Percentiles rank a stretch among this genome's conserved stretches.
These are phyloP conservation scores for Neosilurus hyrtlii DNA, from an alignment of 2,797 vertebrate genomes.

Conservation along the genomic window DNA sequence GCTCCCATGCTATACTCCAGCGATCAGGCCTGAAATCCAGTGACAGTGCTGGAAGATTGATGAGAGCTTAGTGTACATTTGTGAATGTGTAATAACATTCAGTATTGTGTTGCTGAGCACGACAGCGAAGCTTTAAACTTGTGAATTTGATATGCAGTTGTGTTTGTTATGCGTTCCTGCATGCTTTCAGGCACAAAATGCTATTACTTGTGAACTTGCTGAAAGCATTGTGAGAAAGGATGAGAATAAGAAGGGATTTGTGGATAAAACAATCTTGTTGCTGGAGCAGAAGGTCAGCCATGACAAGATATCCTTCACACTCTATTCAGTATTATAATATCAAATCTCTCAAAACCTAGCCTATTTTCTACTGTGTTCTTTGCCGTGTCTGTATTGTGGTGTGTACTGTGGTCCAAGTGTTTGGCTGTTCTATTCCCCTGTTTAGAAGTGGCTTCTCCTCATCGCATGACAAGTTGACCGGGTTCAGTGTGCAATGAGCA, in stretches of 20 bases:
- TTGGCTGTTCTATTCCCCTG: constrained; percentile 31
- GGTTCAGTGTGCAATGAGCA: constrained; percentile 16
- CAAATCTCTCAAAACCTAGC: constrained; percentile 27
- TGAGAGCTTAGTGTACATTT: constrained; percentile 2
- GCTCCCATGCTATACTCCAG: constrained; percentile 1
- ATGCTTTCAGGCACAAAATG: not conserved
- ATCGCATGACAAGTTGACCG: constrained; percentile 40
- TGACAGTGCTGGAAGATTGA: not conserved
- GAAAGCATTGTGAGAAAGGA: constrained; percentile 7
- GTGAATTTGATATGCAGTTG: not conserved
- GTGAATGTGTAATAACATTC: not conserved
- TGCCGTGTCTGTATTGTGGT: constrained; percentile 36
- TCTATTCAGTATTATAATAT: constrained; percentile 28
- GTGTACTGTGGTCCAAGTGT: constrained; percentile 32
- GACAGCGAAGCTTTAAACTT: not conserved
- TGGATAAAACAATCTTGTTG: constrained; percentile 25
- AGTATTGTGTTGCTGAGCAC: not conserved
- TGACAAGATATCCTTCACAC: constrained; percentile 36
- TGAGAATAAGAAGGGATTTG: constrained; percentile 17
- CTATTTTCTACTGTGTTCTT: constrained; percentile 29
- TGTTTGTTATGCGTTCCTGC: not conserved
- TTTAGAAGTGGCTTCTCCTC: constrained; percentile 38
- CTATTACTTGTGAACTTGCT: constrained; percentile 1
- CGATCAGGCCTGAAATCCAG: not conserved
- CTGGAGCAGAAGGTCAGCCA: constrained; percentile 33